Evolutionary conservation across 2,888 invertebrate species (phyloP), one percentile per base, ranked within the genome.

Genomic region (Mythimna vitellina): DNA sequence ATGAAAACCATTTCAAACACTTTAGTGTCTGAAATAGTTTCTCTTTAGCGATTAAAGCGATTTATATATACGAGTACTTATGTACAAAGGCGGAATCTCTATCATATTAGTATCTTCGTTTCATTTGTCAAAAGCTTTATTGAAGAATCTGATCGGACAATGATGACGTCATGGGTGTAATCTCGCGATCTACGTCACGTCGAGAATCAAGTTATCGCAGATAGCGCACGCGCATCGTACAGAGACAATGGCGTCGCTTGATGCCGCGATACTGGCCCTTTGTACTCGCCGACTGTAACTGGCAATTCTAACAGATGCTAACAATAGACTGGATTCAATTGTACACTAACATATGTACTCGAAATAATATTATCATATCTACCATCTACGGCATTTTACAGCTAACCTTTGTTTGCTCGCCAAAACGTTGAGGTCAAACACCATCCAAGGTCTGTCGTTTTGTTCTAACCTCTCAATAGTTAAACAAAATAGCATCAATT

Each of bases 151-250:
- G 66, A 75, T 70, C 62, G 76, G 71, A 73, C 70, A 81, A 80
- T 76, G 69, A 86, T 90, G 87, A 89, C 89, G 88, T 90, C 88
- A 90, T 79, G 42, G 38, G 70, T 75, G 83, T 84, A 90, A 93
- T 94, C 92, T 89, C 82, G 84, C 84, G 87, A 94, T 94, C 94
- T 90, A 76, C 84, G 91, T 92, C 95, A 94, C 95, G 94, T 93
- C 65, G 70, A 65, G 67, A 78, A 77, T 77, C 87, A 81, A 85
- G 84, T 90, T 89, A 89, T 89, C 82, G 83, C 83, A 88, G 94
- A 95, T 95, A 94, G 89, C 89, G 93, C 95, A 95, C 94, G 95
- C 90, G 89, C 88, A 84, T 85, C 75, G 73, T 80, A 70, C 86
- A 85, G 87, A 88, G 87, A 93, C 94, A 92, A 94, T 93, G 87